A percentile compares a stretch with the other conserved stretches of the same genome.
Conservation (phyloP, 2,888 invertebrate genomes). For the Habrosyne pyritoides region DNA sequence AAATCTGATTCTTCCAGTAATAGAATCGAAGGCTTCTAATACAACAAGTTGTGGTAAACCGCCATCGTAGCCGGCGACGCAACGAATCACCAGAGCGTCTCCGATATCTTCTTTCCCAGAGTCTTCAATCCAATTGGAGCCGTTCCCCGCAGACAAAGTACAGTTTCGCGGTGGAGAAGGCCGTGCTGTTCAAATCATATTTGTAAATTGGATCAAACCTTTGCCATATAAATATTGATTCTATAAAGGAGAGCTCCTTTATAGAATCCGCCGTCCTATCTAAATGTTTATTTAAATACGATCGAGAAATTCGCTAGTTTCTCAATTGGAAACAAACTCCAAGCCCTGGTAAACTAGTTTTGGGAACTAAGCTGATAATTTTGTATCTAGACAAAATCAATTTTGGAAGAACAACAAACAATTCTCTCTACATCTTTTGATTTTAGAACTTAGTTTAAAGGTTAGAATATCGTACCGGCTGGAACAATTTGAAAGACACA, state of each 20-base stretch:
- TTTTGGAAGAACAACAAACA: constrained; percentile 19
- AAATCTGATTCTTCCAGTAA: constrained; percentile 86
- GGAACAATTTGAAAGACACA: constrained; percentile 95
- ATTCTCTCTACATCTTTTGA: background rate
- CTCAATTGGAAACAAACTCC: constrained; percentile 15
- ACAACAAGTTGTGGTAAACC: constrained; percentile 93
- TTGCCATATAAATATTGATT: constrained; percentile 21
- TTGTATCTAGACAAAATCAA: constrained; percentile 27
- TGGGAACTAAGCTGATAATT: constrained; percentile 24
- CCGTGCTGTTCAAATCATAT: constrained; percentile 81
- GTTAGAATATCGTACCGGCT: constrained; percentile 84
- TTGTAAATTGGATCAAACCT: constrained; percentile 26
- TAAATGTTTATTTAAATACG: constrained; percentile 24
- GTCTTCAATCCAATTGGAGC: constrained; percentile 79
- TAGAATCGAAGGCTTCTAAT: constrained; percentile 91
- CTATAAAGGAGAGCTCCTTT: constrained; percentile 7
- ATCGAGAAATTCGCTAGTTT: constrained; percentile 19
- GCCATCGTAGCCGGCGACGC: constrained; percentile 94
- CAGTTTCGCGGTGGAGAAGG: constrained; percentile 94
- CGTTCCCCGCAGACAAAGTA: constrained; percentile 87
- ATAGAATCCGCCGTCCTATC: constrained; percentile 22
- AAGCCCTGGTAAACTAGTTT: constrained; percentile 24
- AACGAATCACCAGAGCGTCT: constrained; percentile 88
- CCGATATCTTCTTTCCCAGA: constrained; percentile 59
- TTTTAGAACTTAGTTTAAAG: background rate